These are phyloP conservation scores for Alethe castanea DNA, from an alignment of 2,113 vertebrate genomes.

Conservation along the genomic window DNA sequence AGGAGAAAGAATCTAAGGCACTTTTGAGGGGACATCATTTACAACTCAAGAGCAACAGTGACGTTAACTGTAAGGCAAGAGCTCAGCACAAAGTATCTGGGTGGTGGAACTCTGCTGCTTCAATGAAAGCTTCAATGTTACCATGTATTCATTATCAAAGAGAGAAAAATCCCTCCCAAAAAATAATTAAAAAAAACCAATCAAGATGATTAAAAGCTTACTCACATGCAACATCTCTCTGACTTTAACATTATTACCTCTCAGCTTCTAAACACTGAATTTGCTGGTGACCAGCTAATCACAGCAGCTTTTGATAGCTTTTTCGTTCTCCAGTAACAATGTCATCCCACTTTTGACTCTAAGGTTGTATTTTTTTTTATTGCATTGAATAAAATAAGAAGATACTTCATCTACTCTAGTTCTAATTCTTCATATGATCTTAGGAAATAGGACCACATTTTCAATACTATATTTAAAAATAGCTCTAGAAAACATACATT, in stretches of 20 bases:
- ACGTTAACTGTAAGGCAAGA: background rate
- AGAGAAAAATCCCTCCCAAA: background rate
- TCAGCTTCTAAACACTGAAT: background rate
- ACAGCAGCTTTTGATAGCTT: background rate
- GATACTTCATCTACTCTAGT: background rate
- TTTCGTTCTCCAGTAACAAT: background rate
- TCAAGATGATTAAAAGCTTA: background rate
- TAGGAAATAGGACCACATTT: background rate
- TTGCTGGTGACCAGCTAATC: background rate
- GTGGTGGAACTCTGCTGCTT: background rate
- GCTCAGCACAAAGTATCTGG: accelerated
- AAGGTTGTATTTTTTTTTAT: background rate
- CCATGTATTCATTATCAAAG: background rate
- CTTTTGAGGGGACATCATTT: background rate
- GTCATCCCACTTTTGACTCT: accelerated
- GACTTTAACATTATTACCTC: background rate
- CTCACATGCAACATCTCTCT: accelerated
- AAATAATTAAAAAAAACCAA: background rate
- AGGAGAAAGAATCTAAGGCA: accelerated
- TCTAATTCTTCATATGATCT: background rate
- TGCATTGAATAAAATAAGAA: background rate
- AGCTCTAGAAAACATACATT: background rate
- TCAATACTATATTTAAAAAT: background rate
- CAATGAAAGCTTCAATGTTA: background rate
- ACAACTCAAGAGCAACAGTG: background rate